A percentile compares a stretch with the other conserved stretches of the same genome.
These are phyloP conservation scores for Tetranychus urticae DNA, from an alignment of 1,140 invertebrate species.

Conservation along the genomic window DNA sequence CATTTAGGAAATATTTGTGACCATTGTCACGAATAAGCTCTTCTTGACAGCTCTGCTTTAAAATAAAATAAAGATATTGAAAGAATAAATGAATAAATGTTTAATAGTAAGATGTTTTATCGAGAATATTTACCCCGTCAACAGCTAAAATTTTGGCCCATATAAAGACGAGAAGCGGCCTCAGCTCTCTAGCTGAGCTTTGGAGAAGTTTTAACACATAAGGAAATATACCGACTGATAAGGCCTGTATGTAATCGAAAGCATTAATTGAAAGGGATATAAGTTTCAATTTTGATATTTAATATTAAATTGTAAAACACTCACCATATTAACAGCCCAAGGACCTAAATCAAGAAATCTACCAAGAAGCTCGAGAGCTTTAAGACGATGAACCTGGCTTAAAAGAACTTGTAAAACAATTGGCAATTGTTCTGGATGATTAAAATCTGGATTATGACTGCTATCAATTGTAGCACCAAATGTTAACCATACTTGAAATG, in stretches of 20 bases:
- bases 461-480: slow-evolving; percentile 33
- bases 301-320: neutral
- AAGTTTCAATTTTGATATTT: neutral
- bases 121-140: slow-evolving; percentile 45
- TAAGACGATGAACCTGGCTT: slow-evolving; percentile 80
- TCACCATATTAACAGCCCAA: slow-evolving; percentile 73
- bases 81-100: neutral
- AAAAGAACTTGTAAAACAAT: slow-evolving; percentile 84
- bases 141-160: slow-evolving; percentile 98
- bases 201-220: slow-evolving; percentile 90
- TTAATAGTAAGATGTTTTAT: neutral
- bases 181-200: slow-evolving; percentile 67
- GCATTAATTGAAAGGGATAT: slow-evolving; percentile 5
- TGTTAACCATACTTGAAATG: slow-evolving; percentile 86
- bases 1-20: slow-evolving; percentile 77
- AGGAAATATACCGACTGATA: slow-evolving; percentile 94
- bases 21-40: slow-evolving; percentile 85
- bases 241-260: slow-evolving; percentile 27
- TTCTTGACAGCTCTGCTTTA: slow-evolving; percentile 55
- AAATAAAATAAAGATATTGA: slow-evolving; percentile 17
- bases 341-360: slow-evolving; percentile 83
- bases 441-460: slow-evolving; percentile 20
- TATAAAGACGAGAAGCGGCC: slow-evolving; percentile 82
- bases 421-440: slow-evolving; percentile 81
- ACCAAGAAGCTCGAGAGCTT: slow-evolving; percentile 81